A percentile compares a stretch with the other conserved stretches of the same genome.
These are phyloP conservation scores for Dendrocopos noguchii DNA, from an alignment of 2,113 vertebrate species.

Conservation along the genomic window DNA sequence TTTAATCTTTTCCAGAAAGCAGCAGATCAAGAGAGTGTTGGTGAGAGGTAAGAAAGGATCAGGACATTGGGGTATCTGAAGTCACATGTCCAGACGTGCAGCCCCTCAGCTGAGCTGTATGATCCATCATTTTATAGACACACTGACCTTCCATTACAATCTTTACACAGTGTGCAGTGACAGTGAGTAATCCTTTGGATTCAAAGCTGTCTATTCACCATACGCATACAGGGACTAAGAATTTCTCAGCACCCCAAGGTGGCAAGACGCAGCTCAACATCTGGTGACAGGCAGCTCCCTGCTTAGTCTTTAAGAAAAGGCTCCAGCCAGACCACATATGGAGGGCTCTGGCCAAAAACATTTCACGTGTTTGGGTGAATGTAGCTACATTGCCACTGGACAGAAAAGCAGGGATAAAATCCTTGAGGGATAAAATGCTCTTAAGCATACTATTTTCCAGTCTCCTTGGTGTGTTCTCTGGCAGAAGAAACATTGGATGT, in stretches of 20 bases:
- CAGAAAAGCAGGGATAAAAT: background rate
- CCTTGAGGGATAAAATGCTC: background rate
- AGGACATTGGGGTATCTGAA: fast-evolving
- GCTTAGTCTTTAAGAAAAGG: background rate
- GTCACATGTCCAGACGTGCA: background rate
- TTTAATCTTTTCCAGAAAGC: background rate
- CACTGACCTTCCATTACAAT: background rate
- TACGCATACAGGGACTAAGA: background rate
- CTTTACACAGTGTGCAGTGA: background rate
- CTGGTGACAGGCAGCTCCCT: background rate
- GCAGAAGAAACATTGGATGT: background rate
- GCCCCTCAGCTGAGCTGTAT: background rate
- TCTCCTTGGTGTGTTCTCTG: background rate
- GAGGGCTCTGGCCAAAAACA: background rate
- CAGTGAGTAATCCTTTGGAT: background rate
- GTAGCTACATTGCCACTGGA: background rate
- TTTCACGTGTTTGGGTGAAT: background rate
- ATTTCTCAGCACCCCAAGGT: background rate
- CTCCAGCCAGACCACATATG: background rate
- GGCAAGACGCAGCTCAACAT: background rate
- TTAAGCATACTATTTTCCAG: background rate
- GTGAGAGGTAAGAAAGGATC: background rate
- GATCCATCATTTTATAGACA: background rate
- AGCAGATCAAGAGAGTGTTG: background rate
- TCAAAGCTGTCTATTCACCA: background rate